phyloP scores from a whole-genome alignment of 1,140 invertebrate genomes.

The Drosophila bipectinata region DNA sequence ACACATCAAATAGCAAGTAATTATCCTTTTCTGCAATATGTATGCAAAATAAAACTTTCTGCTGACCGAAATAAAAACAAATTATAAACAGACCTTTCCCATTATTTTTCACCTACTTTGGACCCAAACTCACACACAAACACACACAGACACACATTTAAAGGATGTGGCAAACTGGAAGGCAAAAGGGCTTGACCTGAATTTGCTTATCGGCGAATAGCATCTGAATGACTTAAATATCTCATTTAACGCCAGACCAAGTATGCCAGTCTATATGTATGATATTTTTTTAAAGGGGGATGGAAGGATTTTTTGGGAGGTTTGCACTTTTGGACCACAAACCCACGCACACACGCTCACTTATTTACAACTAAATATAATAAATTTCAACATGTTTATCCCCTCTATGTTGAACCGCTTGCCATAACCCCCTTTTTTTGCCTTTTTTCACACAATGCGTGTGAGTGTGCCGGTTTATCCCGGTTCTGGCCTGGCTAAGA shows the following conservation, averaged over 20 bases:
- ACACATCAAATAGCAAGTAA: conserved; percentile 48
- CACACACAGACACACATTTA: neutral
- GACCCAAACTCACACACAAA: conserved; percentile 1
- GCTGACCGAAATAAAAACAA: conserved; percentile 42
- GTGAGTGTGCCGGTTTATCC: conserved; percentile 10
- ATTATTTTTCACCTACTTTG: conserved; percentile 75
- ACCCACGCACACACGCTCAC: conserved; percentile 8
- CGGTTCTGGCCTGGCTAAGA: conserved; percentile 17
- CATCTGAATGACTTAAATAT: conserved; percentile 78
- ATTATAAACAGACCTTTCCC: conserved; percentile 45
- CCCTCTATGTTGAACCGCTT: conserved; percentile 54
- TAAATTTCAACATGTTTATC: conserved; percentile 77
- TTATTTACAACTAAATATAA: conserved; percentile 60
- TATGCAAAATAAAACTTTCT: conserved; percentile 37
- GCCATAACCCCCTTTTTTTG: neutral
- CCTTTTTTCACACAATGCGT: conserved; percentile 31
- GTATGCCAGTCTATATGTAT: conserved; percentile 16
- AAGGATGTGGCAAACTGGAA: neutral
- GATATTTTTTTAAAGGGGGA: conserved; percentile 1
- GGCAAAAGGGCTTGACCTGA: conserved; percentile 66
- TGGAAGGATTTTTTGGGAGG: conserved; percentile 24
- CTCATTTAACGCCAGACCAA: conserved; percentile 80
- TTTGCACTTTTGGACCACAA: conserved; percentile 51
- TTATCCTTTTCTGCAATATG: conserved; percentile 48
- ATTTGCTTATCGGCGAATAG: conserved; percentile 69